These are phyloP conservation scores for Sebastes cheni DNA, from an alignment of 2,797 vertebrate species.

Conservation along the genomic window DNA sequence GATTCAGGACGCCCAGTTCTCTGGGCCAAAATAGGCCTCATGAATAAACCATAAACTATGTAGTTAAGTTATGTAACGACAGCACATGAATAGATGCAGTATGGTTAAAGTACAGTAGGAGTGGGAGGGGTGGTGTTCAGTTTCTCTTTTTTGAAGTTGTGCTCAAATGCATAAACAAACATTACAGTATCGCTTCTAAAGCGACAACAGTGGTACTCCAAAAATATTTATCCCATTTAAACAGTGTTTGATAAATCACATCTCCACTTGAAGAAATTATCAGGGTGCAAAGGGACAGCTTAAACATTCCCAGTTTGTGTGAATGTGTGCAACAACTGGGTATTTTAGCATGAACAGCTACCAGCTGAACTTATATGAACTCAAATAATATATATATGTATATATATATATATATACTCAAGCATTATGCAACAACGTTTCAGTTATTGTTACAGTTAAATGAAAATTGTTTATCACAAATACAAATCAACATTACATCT, in stretches of 20 bases:
- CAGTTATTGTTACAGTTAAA: too few relatives aligned
- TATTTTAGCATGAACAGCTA: background rate
- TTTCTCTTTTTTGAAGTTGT: conserved; percentile 36
- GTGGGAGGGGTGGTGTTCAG: conserved; percentile 11
- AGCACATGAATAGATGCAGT: conserved; percentile 55
- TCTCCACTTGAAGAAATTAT: background rate
- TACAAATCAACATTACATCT: too few relatives aligned
- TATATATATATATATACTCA: too few relatives aligned
- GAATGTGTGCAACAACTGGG: background rate
- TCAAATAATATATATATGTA: background rate
- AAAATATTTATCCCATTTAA: background rate
- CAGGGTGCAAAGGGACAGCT: background rate
- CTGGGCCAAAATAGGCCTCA: conserved; percentile 72
- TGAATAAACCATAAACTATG: conserved; percentile 72
- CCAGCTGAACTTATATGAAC: background rate
- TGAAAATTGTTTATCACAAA: too few relatives aligned
- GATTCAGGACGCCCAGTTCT: conserved; percentile 72
- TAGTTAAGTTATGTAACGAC: conserved; percentile 74
- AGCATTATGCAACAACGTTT: too few relatives aligned
- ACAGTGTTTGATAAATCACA: background rate
- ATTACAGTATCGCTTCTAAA: background rate
- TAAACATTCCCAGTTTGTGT: background rate
- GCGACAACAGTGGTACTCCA: conserved; percentile 2
- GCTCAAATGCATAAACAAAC: conserved; percentile 45
- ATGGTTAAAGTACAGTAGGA: conserved; percentile 42